A percentile compares a stretch with the other conserved stretches of the same genome.
phyloP scores from a whole-genome alignment of 2,797 vertebrate genomes.

The Pangasius djambal region DNA sequence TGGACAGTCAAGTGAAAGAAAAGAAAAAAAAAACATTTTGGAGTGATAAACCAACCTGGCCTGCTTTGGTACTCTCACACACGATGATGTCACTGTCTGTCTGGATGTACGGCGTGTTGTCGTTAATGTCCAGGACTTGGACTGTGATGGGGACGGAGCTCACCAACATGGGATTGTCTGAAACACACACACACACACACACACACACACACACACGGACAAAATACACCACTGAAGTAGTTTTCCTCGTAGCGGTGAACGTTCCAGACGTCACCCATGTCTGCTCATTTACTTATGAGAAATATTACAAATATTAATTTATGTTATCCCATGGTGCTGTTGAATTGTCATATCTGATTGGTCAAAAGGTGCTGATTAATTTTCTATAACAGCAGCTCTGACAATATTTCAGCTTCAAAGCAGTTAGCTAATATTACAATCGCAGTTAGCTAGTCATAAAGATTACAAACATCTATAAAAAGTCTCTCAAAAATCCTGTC shows the following conservation, averaged over 20 bases:
- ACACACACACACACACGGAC: conserved; percentile 7
- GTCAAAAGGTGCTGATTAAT: neutral
- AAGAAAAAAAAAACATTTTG: neutral
- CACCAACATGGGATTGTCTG: conserved; percentile 86
- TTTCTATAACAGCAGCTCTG: neutral
- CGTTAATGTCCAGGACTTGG: conserved; percentile 89
- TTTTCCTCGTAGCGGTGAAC: too few species aligned
- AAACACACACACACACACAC: conserved; percentile 25
- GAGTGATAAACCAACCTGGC: conserved; percentile 78
- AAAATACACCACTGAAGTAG: too few species aligned
- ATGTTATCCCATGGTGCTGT: neutral
- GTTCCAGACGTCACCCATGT: too few species aligned
- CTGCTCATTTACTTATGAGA: neutral
- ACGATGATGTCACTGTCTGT: conserved; percentile 81
- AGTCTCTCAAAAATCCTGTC: neutral
- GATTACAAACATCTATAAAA: neutral
- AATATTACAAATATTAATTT: too few species aligned
- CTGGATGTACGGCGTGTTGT: conserved; percentile 85
- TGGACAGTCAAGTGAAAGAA: neutral
- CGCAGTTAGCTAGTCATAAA: neutral
- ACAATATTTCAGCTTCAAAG: neutral
- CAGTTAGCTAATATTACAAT: neutral
- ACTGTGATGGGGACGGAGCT: conserved; percentile 83
- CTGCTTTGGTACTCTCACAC: conserved; percentile 86
- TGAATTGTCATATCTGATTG: neutral